A percentile compares a stretch with the other conserved stretches of the same genome.
These are phyloP conservation scores for Sycophila texana DNA, from an alignment of 2,888 invertebrate species.

Conservation along the genomic window DNA sequence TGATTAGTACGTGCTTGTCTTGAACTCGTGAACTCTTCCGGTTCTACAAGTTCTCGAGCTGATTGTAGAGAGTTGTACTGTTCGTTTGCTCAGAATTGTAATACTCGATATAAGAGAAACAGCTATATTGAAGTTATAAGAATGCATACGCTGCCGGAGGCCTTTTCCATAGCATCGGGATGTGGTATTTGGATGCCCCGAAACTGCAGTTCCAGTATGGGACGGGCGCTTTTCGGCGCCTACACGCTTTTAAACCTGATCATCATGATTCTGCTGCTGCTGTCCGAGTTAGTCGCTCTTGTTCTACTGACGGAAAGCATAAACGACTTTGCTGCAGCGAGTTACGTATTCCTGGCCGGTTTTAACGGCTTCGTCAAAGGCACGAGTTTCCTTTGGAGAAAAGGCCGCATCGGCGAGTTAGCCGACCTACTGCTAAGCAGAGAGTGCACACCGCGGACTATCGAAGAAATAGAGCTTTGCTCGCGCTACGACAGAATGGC, in stretches of 20 bases:
- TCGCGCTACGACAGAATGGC: neutral
- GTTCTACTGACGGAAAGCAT: neutral
- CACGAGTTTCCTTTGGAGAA: constrained; percentile 10
- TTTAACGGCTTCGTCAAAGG: constrained; percentile 33
- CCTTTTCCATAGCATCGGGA: too few relatives aligned
- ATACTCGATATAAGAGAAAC: too few relatives aligned
- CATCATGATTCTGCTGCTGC: neutral
- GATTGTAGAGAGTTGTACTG: too few relatives aligned
- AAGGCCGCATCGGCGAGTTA: constrained; percentile 20
- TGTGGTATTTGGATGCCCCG: too few relatives aligned
- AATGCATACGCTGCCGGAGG: too few relatives aligned
- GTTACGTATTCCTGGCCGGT: neutral
- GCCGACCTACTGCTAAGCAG: constrained; percentile 9
- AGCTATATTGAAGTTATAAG: too few relatives aligned
- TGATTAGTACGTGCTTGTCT: too few relatives aligned
- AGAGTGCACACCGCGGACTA: constrained; percentile 4
- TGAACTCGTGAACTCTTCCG: too few relatives aligned
- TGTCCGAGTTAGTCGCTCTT: neutral
- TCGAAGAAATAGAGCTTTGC: neutral
- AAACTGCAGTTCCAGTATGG: too few relatives aligned
- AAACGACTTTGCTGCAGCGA: neutral
- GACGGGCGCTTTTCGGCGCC: too few relatives aligned
- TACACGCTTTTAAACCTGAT: neutral
- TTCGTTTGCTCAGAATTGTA: too few relatives aligned
- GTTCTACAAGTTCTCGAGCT: too few relatives aligned